A percentile compares a stretch with the other conserved stretches of the same genome.
Evolutionary conservation across 2,113 vertebrate species (phyloP).

Genomic region (Anarrhichthys ocellatus): DNA sequence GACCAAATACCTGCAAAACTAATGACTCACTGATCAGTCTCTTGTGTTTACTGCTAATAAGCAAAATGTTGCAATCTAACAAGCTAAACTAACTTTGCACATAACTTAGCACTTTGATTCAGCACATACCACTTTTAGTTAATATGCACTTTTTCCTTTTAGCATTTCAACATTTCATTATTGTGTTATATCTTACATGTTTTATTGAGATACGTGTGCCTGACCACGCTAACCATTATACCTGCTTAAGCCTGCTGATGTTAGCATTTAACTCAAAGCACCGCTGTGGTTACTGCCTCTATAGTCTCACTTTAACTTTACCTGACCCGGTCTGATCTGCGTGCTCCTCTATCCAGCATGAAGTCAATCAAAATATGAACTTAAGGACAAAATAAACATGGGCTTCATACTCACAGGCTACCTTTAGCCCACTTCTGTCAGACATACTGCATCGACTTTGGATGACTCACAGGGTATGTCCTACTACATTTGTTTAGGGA

Average conservation of each 20-base stretch:
- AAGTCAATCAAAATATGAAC: neutral
- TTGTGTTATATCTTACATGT: neutral
- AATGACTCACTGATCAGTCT: neutral
- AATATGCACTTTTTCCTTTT: neutral
- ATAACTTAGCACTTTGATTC: neutral
- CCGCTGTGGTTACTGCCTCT: neutral
- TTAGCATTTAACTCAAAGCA: constrained; percentile 1
- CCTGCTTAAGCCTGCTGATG: neutral
- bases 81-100: neutral
- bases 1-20: neutral
- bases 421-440: constrained; percentile 33
- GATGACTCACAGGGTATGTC: constrained; percentile 49
- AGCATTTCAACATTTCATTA: neutral
- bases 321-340: neutral
- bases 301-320: neutral
- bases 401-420: neutral
- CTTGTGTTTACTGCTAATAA: neutral
- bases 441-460: constrained; percentile 14
- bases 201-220: neutral
- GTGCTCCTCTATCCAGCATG: too few species aligned
- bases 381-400: neutral
- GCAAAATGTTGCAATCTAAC: neutral
- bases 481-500: constrained; percentile 30
- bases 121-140: neutral
- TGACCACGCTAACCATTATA: neutral